Conservation (phyloP, 2,888 invertebrate genomes). For the Drosophila siamana region DNA sequence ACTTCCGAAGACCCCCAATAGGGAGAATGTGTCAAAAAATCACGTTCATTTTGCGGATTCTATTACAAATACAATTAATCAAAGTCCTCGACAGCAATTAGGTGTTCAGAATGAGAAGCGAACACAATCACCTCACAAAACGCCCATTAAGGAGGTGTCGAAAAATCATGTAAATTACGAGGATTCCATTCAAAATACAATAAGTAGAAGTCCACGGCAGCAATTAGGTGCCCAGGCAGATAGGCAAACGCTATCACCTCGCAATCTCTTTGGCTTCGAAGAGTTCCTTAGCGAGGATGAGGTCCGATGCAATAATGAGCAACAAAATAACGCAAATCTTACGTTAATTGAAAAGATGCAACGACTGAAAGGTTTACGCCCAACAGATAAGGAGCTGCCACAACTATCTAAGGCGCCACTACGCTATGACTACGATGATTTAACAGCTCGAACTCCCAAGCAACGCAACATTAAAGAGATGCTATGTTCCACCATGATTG, state of each 20-base stretch:
- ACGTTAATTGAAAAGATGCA: constrained; percentile 71
- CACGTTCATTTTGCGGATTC: constrained; percentile 1
- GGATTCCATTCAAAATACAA: constrained; percentile 1
- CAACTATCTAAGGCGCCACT: constrained; percentile 25
- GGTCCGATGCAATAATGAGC: background rate
- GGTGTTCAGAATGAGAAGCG: background rate
- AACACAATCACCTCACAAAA: constrained; percentile 35
- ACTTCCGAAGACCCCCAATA: constrained; percentile 22
- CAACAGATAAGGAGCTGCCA: constrained; percentile 53
- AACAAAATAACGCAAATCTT: constrained; percentile 13
- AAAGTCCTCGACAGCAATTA: constrained; percentile 2
- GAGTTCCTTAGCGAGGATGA: constrained; percentile 65
- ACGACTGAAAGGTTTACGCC: constrained; percentile 68
- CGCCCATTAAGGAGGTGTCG: constrained; percentile 2
- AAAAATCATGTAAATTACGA: constrained; percentile 10
- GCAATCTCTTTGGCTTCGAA: constrained; percentile 80
- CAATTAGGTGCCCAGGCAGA: background rate
- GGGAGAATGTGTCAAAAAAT: constrained; percentile 2
- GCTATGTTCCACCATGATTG: constrained; percentile 82
- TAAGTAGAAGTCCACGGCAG: constrained; percentile 7
- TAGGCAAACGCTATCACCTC: background rate
- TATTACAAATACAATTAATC: background rate
- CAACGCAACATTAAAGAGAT: constrained; percentile 78
- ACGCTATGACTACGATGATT: constrained; percentile 57
- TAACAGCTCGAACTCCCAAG: constrained; percentile 19